These are phyloP conservation scores for Dermolepida albohirtum DNA, from an alignment of 2,888 invertebrate genomes.

Conservation along the genomic window DNA sequence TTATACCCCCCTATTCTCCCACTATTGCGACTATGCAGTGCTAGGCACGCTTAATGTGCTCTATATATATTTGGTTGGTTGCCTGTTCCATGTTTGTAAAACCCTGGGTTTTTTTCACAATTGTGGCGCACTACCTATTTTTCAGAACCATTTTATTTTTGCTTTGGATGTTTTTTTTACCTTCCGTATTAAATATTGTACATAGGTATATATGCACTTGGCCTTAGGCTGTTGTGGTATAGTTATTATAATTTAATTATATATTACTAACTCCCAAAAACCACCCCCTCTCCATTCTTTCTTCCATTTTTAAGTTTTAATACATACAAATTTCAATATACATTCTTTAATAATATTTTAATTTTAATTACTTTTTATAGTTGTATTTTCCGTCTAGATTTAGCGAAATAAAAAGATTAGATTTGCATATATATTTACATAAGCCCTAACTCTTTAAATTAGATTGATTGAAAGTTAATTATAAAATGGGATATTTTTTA, in stretches of 20 bases:
- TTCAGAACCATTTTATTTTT: constrained; percentile 52
- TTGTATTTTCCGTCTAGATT: no score
- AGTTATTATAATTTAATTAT: constrained; percentile 4
- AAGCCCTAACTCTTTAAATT: neutral
- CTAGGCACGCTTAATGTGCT: constrained; percentile 57
- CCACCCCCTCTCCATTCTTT: neutral
- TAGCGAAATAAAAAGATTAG: no score
- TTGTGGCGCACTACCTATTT: constrained; percentile 65
- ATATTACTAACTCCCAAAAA: neutral
- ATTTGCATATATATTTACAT: no score
- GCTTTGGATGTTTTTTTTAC: constrained; percentile 59
- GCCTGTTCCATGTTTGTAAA: constrained; percentile 69
- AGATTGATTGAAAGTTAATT: constrained; percentile 1
- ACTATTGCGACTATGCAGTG: constrained; percentile 38
- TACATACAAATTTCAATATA: no score
- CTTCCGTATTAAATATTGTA: constrained; percentile 28
- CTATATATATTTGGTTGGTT: constrained; percentile 64
- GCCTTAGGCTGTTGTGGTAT: constrained; percentile 28
- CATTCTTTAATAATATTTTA: no score
- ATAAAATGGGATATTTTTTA: constrained; percentile 5
- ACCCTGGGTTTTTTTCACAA: constrained; percentile 65
- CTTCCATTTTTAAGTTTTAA: neutral
- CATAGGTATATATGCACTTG: constrained; percentile 26
- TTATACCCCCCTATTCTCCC: constrained; percentile 29
- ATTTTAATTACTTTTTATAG: no score